Evolutionary conservation across 2,888 invertebrate species (phyloP).

Genomic region (Pristionchus maxplancki): DNA sequence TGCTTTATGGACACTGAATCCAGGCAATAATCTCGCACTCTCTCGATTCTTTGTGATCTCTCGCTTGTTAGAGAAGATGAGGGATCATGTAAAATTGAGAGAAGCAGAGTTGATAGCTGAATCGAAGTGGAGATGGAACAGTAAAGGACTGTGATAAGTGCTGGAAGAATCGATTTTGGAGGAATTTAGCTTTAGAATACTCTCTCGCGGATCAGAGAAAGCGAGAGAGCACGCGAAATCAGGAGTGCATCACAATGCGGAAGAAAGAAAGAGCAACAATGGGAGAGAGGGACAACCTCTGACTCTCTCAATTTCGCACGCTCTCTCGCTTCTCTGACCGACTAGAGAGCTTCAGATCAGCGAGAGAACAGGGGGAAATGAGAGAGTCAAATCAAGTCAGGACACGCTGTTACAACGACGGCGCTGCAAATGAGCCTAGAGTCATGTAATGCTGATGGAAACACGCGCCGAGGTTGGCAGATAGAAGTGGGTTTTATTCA

Average conservation of each 20-base stretch:
- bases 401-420: conserved; percentile 14
- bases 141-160: background rate
- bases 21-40: no score
- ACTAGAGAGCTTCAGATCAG: no score
- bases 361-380: no score
- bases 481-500: no score
- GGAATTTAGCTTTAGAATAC: no score
- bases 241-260: background rate
- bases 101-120: background rate
- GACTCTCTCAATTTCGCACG: no score
- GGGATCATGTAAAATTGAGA: no score
- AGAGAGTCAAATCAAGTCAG: background rate
- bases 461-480: no score
- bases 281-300: background rate
- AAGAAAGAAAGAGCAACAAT: background rate
- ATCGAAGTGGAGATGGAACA: background rate
- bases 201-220: background rate
- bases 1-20: background rate
- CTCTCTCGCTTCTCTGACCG: no score
- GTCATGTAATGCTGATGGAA: background rate
- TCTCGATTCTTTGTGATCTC: no score
- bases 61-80: no score
- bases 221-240: background rate
- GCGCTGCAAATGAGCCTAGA: background rate
- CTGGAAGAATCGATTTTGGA: background rate